Base-by-base conservation (phyloP, 1,140 invertebrate genomes). In the Drosophila jambulina region DNA sequence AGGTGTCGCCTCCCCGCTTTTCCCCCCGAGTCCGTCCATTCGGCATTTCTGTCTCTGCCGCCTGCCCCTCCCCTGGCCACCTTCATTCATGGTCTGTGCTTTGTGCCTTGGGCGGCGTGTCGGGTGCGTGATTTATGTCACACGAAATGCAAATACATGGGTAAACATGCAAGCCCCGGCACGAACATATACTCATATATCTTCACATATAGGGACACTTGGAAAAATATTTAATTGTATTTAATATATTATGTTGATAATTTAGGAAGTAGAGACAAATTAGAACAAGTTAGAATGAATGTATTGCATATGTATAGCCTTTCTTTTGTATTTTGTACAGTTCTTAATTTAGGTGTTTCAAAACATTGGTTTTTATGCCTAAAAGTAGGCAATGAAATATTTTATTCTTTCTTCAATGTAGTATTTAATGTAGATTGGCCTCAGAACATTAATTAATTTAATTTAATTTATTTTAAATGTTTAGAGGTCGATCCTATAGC, bases 141-240 rank as follows among this genome's bases (percentile, higher is more conserved):
- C 83, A 87, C 83, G 80, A 82, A 88, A 87, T 87, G 83, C 84
- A 87, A 87, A 87, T 87, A 87, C 82, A 88, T 83, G 71, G 72
- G 80, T 83, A 87, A 87, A 87, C 83, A 87, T 88, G 80, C 83
- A 87, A 83, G 85, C 71, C 58, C 76, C 69, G 78, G 72, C 64
- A 78, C 68, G 63, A 65, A 68, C 58, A 78, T 34, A 70, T 63
- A 78, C 36, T 46, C 57, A 61, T 46, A 63, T 61, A 65, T 53
- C 21, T 42, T 21, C 23, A 60, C 23, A 71, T 40, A 40, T 25
- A 40, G 9, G 19, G 8, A 4, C 49, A 62, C 69, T 48, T 10
- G 9, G 21, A 60, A 43, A 69, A 67, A 67, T 23, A 7, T 29
- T 32, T 8, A 36, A 23, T 54, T 1, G 19, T 53, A 34, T 21